Conservation (phyloP, 2,797 vertebrate genomes). For the Acrossocheilus fasciatus region DNA sequence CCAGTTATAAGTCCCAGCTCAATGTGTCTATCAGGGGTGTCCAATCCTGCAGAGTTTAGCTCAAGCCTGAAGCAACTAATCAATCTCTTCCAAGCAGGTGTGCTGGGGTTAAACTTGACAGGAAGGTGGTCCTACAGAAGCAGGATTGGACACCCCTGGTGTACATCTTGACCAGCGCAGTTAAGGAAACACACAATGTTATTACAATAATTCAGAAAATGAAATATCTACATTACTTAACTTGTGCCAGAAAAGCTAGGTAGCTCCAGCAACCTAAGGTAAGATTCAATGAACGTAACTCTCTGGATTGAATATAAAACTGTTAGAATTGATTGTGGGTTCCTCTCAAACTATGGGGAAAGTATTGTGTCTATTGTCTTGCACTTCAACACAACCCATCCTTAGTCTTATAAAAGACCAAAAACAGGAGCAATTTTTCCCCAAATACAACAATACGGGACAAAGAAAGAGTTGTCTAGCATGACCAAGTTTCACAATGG, state of each 20-base stretch:
- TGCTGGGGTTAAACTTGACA: neutral
- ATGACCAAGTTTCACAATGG: slow-evolving; percentile 26
- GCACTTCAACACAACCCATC: neutral
- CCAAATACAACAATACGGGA: neutral
- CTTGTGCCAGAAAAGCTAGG: neutral
- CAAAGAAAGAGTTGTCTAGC: slow-evolving; percentile 20
- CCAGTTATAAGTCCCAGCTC: neutral
- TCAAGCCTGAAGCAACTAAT: neutral
- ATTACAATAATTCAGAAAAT: neutral
- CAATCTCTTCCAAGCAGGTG: neutral
- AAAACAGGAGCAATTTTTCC: neutral
- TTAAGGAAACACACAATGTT: neutral
- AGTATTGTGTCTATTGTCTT: neutral
- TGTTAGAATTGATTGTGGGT: too few relatives aligned
- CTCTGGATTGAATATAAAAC: slow-evolving; percentile 1
- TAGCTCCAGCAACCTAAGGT: neutral
- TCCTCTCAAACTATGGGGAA: neutral
- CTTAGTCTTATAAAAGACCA: neutral
- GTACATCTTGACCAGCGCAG: neutral
- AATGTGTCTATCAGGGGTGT: neutral
- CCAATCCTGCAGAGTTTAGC: neutral
- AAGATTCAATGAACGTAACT: neutral
- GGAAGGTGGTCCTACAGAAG: neutral
- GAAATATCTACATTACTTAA: neutral
- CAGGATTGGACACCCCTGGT: neutral